Evolutionary conservation across 2,888 invertebrate genomes (phyloP), one percentile per base, ranked within the genome.

Genomic region (Buathra laborator): DNA sequence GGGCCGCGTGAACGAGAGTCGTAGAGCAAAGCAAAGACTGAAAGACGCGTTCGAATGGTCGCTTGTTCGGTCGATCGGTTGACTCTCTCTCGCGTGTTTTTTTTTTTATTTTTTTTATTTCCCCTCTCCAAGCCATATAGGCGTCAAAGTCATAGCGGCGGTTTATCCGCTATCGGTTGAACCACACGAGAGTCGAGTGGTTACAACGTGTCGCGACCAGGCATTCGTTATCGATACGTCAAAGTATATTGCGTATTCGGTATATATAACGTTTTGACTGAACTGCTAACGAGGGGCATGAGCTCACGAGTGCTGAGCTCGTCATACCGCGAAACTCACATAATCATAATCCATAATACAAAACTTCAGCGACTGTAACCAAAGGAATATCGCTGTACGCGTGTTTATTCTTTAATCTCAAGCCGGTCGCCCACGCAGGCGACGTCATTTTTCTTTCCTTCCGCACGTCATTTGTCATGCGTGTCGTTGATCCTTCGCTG

Each of bases 141-240:
- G 9, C 32, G 12, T 2, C 19, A 29, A 66, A 83, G 51, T 53
- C 66, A 72, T 72, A 64, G 53, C 46, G 59, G 77, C 44, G 53
- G 24, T 59, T 56, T 29, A 44, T 72, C 59, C 77, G 68, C 76
- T 59, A 44, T 64, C 71, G 71, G 32, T 3, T 24, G 46, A 32
- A 64, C 43, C 24, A 14, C 5, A 32, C 53, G 51, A 51, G 64
- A 72, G 32, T 43, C 51, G 71, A 53, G 71, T 80, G 48, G 53
- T 59, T 37, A 66, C 70, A 56, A 79, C 67, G 53, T 53, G 83
- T 75, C 83, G 37, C 16, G 74, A 75, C 12, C 70, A 84, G 64
- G 66, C 80, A 48, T 37, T 66, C 83, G 83, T 84, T 84, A 84
- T 84, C 83, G 83, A 80, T 76, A 79, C 66, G 77, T 46, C 66